Base-by-base conservation (phyloP, 2,888 invertebrate species). In the Meiosimyza platycephala region DNA sequence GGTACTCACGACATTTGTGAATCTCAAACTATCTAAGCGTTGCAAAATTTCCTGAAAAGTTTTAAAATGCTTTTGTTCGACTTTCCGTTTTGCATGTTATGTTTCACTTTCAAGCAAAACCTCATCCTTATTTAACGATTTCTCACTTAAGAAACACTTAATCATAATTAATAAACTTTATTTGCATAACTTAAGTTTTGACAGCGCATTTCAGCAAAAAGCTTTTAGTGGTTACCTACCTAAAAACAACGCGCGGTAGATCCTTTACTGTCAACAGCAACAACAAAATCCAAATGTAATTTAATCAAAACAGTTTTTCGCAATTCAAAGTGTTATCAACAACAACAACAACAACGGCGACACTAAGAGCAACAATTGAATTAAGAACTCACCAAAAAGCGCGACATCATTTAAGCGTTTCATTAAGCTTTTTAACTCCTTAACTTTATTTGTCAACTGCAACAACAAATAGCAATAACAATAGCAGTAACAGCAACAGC, bases 361-460 rank as follows among this genome's bases (percentile, higher is more conserved):
- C 59, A 22, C 3, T 22, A 54, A 16, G 11, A 12, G 40, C 47
- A 40, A 47, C 47, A 62, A 40, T 40, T 40, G 47, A 62, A 33
- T 62, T 62, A 62, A 40, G 16, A 33, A 16, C 40, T 28, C 33
- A 62, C 28, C 40, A 11, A 15, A 40, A 62, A 40, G 40, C 40
- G 60, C 47, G 40, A 16, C 33, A 62, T 40, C 16, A 6, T 40
- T 62, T 47, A 62, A 40, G n/a, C 6, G 15, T 40, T 40, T 40
- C 40, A 40, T 40, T 40, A 40, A 40, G 47, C 47, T 40, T 15
- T 62, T 62, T 62, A 47, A 62, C 60, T 62, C 28, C 60, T 62
- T 62, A 62, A 62, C 33, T 62, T 40, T 40, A 62, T 62, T 62
- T 62, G 60, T 62, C 33, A 66, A 65, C 33, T n/a, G 7, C 22